Evolutionary conservation across 2,888 invertebrate genomes (phyloP).

Genomic region (Masnerella sp.): DNA sequence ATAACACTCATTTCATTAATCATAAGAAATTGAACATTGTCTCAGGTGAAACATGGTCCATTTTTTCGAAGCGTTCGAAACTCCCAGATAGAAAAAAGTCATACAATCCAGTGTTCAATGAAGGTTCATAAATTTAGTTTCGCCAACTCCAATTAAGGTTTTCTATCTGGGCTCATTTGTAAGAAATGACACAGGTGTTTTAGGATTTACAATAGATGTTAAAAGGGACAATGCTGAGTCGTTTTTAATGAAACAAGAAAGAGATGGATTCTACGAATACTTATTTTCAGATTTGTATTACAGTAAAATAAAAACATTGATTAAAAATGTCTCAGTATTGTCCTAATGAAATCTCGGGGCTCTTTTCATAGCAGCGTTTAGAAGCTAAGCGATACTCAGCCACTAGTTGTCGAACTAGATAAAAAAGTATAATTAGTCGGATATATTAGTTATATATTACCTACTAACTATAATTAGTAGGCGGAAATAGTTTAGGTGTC

Average conservation of each 20-base stretch:
- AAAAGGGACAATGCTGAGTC: too few relatives aligned
- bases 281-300: too few relatives aligned
- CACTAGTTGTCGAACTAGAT: constrained; percentile 60
- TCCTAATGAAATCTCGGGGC: constrained; percentile 50
- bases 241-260: too few relatives aligned
- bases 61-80: constrained; percentile 12
- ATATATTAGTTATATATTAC: too few relatives aligned
- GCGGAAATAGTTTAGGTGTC: too few relatives aligned
- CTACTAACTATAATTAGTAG: too few relatives aligned
- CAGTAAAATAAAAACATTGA: constrained; percentile 1
- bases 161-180: constrained; percentile 13
- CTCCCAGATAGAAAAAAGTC: constrained; percentile 31
- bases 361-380: constrained; percentile 55
- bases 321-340: constrained; percentile 8
- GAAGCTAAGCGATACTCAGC: constrained; percentile 59
- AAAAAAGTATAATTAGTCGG: too few relatives aligned
- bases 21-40: constrained; percentile 34
- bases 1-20: constrained; percentile 15
- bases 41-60: constrained; percentile 49
- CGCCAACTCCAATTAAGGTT: not conserved
- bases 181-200: too few relatives aligned
- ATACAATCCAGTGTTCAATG: not conserved
- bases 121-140: not conserved
- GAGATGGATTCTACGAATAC: too few relatives aligned
- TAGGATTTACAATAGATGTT: not conserved